Base-by-base conservation (phyloP, 2,888 invertebrate species). In the Eledona agricola region DNA sequence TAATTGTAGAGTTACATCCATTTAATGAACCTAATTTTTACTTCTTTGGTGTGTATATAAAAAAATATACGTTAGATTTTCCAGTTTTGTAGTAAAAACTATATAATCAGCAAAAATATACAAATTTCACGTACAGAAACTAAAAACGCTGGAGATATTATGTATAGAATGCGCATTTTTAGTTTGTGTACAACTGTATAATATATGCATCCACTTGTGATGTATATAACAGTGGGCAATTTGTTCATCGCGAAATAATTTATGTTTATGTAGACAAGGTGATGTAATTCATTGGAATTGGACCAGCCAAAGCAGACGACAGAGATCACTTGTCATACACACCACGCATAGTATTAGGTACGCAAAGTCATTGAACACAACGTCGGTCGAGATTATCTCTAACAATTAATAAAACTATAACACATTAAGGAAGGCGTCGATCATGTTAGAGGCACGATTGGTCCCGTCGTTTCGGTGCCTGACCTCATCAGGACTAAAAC, bases 331-430 rank as follows among this genome's bases (percentile, higher is more conserved):
- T 67, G 71, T 73, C 66, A 72, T 72, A 72, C 69, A 72, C 72
- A 74, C 69, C 72, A 73, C 72, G 66, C 66, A 69, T 62, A 71
- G 72, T 64, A 53, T 60, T 72, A 74, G 73, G 73, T 74, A 74
- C 73, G 68, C 66, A 66, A 69, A 72, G 69, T 72, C 71, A 70
- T 71, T 76, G 76, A 76, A 76, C 76, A 76, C 76, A 70, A 70
- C 63, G 70, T 70, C 70, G 74, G 75, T 72, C 72, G 72, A 72
- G 62, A 69, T 69, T 68, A 66, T 61, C 60, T 60, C 60, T 63
- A 60, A 54, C 53, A 63, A 60, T 64, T 51, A 45, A 45, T 52
- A 52, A 59, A 67, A 69, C 66, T 69, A 71, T 69, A 69, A 70
- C 69, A 72, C 67, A 59, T 57, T 49, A 57, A 55, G 52, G 53